Evolutionary conservation across 2,797 vertebrate species (phyloP).

Genomic region (Ibycter americanus): DNA sequence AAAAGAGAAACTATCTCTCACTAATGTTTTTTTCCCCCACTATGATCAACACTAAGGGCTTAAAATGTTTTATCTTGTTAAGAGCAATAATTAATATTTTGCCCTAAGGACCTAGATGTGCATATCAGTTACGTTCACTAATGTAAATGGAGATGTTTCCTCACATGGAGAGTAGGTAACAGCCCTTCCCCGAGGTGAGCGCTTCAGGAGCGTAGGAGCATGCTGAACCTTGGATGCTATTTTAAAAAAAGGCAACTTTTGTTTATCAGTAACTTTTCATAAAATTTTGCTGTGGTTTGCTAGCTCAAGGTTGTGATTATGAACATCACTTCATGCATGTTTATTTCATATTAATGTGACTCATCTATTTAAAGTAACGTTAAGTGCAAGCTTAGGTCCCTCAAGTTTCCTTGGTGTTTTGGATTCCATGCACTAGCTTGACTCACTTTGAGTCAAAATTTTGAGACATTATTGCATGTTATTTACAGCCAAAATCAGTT

Average conservation of each 20-base stretch:
- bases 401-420: not conserved
- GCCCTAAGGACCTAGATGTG: not conserved
- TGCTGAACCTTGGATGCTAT: not conserved
- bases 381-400: not conserved
- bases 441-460: not conserved
- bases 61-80: not conserved
- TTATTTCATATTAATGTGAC: not conserved
- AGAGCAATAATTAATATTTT: not conserved
- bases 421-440: not conserved
- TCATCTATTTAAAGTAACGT: fast-evolving
- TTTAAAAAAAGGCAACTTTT: not conserved
- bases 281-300: not conserved
- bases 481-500: not conserved
- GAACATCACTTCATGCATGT: not conserved
- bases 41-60: not conserved
- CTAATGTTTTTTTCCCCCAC: too few species aligned
- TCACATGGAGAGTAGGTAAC: not conserved
- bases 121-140: not conserved
- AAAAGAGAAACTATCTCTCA: not conserved
- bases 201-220: fast-evolving
- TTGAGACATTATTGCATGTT: not conserved
- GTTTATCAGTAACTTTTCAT: not conserved
- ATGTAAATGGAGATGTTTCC: fast-evolving
- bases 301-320: not conserved
- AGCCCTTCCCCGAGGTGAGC: too few species aligned